These are phyloP conservation scores for Drosophila paranaensis DNA, from an alignment of 2,888 invertebrate genomes.

Conservation along the genomic window DNA sequence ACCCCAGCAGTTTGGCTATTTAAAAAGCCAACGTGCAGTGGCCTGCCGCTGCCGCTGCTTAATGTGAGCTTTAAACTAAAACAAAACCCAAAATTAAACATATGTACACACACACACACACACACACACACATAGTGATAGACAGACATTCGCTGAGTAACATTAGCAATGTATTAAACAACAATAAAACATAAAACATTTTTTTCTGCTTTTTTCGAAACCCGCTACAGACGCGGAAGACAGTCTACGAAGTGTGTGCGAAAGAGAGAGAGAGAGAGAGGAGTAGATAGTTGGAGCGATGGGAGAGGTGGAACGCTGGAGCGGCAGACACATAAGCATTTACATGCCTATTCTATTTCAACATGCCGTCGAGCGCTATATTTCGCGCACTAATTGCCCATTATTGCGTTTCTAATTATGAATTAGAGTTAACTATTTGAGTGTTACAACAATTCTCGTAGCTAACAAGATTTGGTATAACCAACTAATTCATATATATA, in stretches of 20 bases:
- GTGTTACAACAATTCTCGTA: slow-evolving; percentile 52
- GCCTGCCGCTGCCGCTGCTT: slow-evolving; percentile 69
- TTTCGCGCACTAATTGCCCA: slow-evolving; percentile 72
- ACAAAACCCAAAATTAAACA: slow-evolving; percentile 71
- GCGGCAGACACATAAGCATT: slow-evolving; percentile 41
- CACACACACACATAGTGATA: slow-evolving; percentile 38
- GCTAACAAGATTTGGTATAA: slow-evolving; percentile 20
- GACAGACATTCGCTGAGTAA: slow-evolving; percentile 33
- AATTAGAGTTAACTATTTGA: slow-evolving; percentile 37
- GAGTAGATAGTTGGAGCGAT: slow-evolving; percentile 4
- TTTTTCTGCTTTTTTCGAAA: slow-evolving; percentile 54
- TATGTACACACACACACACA: slow-evolving; percentile 25
- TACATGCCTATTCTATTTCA: slow-evolving; percentile 78
- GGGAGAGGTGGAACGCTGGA: neutral
- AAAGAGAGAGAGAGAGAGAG: slow-evolving; percentile 3
- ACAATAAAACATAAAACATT: slow-evolving; percentile 43
- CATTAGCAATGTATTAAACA: slow-evolving; percentile 56
- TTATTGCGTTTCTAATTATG: slow-evolving; percentile 54
- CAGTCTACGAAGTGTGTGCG: slow-evolving; percentile 17
- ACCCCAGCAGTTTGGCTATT: slow-evolving; percentile 36
- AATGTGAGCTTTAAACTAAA: slow-evolving; percentile 83
- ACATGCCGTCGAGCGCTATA: slow-evolving; percentile 52
- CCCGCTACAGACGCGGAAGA: slow-evolving; percentile 68
- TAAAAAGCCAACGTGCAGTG: slow-evolving; percentile 42
- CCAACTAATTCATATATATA: slow-evolving; percentile 11